Conservation (phyloP, 2,113 vertebrate species). For the Thymallus thymallus region DNA sequence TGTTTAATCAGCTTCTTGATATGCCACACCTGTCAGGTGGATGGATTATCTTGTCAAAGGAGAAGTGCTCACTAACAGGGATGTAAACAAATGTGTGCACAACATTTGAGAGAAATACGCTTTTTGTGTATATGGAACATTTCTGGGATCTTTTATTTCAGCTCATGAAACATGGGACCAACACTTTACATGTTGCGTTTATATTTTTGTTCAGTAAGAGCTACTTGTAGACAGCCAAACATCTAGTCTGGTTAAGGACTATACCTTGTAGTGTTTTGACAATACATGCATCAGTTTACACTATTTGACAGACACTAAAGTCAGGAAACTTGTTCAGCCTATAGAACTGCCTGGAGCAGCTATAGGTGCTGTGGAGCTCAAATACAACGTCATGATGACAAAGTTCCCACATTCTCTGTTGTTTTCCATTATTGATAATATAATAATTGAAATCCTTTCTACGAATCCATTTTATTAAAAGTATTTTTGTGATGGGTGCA, state of each 20-base stretch:
- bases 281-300: not conserved
- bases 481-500: conserved; percentile 72
- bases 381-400: not conserved
- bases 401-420: conserved; percentile 29
- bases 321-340: conserved; percentile 18
- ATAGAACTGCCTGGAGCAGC: conserved; percentile 13
- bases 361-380: conserved; percentile 19
- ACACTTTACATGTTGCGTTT: too few species aligned
- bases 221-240: not conserved
- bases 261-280: not conserved
- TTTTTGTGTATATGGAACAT: too few species aligned
- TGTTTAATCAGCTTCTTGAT: too few species aligned
- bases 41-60: too few species aligned
- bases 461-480: conserved; percentile 62
- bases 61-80: too few species aligned
- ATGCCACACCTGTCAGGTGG: too few species aligned
- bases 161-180: too few species aligned
- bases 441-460: conserved; percentile 59
- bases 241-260: not conserved
- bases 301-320: conserved; percentile 2
- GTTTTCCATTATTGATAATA: conserved; percentile 41
- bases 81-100: too few species aligned
- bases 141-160: too few species aligned
- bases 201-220: too few species aligned
- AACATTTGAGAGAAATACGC: too few species aligned